Base-by-base conservation (phyloP, 1,140 invertebrate genomes). In the Trichonephila clavipes region DNA sequence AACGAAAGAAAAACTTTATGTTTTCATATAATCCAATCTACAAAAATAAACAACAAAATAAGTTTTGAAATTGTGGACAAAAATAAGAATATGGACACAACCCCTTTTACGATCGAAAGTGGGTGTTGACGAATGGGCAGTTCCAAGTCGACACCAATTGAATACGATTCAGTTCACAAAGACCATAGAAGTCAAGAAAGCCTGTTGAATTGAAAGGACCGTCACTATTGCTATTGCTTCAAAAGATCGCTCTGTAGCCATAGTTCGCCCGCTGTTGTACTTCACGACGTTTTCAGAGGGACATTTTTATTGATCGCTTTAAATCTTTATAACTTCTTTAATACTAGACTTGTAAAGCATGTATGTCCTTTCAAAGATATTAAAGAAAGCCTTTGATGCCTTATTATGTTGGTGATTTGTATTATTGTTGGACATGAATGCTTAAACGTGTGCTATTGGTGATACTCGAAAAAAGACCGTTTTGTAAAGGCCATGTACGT, bases 111-210 rank as follows among this genome's bases (percentile, higher is more conserved):
- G 44, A 51, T 83, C n/a, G 81, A 87, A 87, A 92, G 83, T 92
- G 91, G 91, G 91, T 28, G 82, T 69, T 87, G 81, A 51, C 82
- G 61, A 82, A 24, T 92, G 83, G 83, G 83, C 81, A 72, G 40
- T 81, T 61, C 72, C 72, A 40, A 72, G 61, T 59, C 82, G 83
- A 87, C 82, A 92, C 62, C 91, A 72, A 86, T 92, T 87, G 91
- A 86, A 92, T 92, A 58, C 91, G 91, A 92, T 61, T 64, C 91
- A 92, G n/a, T 92, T 92, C 91, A 92, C 91, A 92, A 92, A 92
- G 91, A 92, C 91, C 91, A 92, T 92, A 69, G 91, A 92, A 92
- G 83, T 86, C 83, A 86, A 90, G 89, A 58, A 77, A 87, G 83
- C 91, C 91, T 92, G 91, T 92, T 92, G 91, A 86, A 81, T 28